These are phyloP conservation scores for Meleagris gallopavo DNA, from an alignment of 2,113 vertebrate species.

Conservation along the genomic window DNA sequence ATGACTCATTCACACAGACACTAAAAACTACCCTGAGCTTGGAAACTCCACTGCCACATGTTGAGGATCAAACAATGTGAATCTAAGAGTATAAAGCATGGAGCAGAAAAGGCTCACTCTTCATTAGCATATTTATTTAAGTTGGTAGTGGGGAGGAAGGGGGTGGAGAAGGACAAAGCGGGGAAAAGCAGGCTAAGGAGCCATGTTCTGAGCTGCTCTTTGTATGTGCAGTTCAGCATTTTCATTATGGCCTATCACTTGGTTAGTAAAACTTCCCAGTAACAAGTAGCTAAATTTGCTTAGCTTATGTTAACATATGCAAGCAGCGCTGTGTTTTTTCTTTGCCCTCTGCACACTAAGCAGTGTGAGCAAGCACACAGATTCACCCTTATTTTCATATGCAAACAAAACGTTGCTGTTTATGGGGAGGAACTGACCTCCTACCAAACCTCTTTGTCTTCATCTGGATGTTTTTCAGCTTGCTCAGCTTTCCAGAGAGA, in stretches of 20 bases:
- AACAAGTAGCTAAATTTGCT: not conserved
- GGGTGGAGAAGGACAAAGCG: not conserved
- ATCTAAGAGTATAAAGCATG: not conserved
- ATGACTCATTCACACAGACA: not conserved
- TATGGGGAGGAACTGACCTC: not conserved
- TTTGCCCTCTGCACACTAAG: not conserved
- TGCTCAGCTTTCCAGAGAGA: slow-evolving; percentile 6
- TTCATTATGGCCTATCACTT: not conserved
- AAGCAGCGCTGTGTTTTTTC: not conserved
- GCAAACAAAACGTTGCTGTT: not conserved
- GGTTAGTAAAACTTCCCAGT: not conserved
- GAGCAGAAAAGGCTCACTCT: not conserved
- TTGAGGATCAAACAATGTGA: slow-evolving; percentile 42
- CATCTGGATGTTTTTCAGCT: slow-evolving; percentile 28
- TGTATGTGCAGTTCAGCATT: not conserved
- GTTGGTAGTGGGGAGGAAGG: not conserved
- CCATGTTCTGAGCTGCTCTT: not conserved
- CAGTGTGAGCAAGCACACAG: not conserved
- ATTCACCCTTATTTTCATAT: not conserved
- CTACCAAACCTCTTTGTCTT: slow-evolving; percentile 24
- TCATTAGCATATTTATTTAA: slow-evolving; percentile 31
- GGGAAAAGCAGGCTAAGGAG: not conserved
- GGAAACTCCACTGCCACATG: not conserved
- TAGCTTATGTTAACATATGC: not conserved
- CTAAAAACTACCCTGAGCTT: slow-evolving; percentile 26